Evolutionary conservation across 2,888 invertebrate genomes (phyloP).

Genomic region (Rhagonycha fulva): DNA sequence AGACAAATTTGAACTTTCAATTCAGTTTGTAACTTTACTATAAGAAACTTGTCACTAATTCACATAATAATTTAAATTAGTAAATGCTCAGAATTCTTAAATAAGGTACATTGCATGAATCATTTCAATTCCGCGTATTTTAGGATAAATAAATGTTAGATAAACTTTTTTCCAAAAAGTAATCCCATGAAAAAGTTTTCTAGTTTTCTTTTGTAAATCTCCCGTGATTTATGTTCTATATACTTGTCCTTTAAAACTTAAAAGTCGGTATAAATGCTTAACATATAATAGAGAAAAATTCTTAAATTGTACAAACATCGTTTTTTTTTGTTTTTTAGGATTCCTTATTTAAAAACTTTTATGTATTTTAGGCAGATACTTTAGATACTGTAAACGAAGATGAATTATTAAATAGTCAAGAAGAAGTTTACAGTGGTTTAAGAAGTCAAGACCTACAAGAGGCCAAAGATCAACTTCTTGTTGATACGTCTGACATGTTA

Average conservation of each 20-base stretch:
- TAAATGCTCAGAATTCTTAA: not conserved
- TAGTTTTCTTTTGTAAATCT: not conserved
- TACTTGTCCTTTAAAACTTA: not conserved
- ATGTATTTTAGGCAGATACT: slow-evolving; percentile 53
- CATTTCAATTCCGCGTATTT: not conserved
- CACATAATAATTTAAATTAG: not conserved
- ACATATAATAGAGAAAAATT: not conserved
- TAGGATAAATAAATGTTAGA: not conserved
- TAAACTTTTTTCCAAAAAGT: not conserved
- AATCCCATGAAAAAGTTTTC: not conserved
- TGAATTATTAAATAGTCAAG: slow-evolving; percentile 55
- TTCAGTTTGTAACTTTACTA: too few relatives aligned
- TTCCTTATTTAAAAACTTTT: not conserved
- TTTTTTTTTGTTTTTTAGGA: not conserved
- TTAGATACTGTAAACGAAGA: slow-evolving; percentile 59
- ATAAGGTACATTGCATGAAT: not conserved
- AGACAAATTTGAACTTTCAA: not conserved
- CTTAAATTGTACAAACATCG: not conserved
- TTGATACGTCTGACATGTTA: slow-evolving; percentile 73
- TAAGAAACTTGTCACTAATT: too few relatives aligned
- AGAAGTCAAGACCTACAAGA: slow-evolving; percentile 71
- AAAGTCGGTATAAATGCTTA: not conserved
- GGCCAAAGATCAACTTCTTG: slow-evolving; percentile 70
- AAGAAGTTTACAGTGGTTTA: slow-evolving; percentile 64
- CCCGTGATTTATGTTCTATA: not conserved